phyloP scores from a whole-genome alignment of 1,140 invertebrate species.

The Dryas iulia region DNA sequence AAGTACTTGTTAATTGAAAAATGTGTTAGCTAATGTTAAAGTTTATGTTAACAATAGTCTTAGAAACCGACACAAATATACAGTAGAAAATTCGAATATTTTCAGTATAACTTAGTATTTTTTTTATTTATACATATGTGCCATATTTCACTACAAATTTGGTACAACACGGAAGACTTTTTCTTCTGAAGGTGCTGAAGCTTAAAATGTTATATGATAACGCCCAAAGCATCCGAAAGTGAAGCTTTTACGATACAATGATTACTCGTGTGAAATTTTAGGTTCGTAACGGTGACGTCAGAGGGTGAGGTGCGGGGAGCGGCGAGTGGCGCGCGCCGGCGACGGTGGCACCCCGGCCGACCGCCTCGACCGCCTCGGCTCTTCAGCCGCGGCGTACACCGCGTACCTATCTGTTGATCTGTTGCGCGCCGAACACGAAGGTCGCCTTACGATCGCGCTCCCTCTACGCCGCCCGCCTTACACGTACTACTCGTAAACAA shows the following conservation, averaged over 20 bases:
- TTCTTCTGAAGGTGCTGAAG: not conserved
- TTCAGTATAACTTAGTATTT: no score
- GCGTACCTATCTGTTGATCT: conserved; percentile 57
- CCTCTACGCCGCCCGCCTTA: conserved; percentile 45
- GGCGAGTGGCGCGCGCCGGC: conserved; percentile 47
- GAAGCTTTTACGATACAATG: conserved; percentile 49
- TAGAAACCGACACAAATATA: no score
- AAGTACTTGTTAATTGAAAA: no score
- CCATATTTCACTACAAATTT: not conserved
- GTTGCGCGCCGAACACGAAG: conserved; percentile 63
- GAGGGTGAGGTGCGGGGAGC: conserved; percentile 38
- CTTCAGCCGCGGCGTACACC: conserved; percentile 40
- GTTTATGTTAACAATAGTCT: no score
- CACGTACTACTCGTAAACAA: conserved; percentile 32
- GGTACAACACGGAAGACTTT: not conserved
- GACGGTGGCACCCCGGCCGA: conserved; percentile 45
- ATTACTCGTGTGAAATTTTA: conserved; percentile 55
- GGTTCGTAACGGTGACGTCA: conserved; percentile 65
- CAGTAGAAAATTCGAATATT: no score
- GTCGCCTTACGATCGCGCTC: conserved; percentile 46
- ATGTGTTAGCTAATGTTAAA: no score
- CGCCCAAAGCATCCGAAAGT: conserved; percentile 17
- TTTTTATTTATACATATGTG: no score
- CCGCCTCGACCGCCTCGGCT: conserved; percentile 42
- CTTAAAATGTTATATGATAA: not conserved